Conservation (phyloP, 1,140 invertebrate species). For the Semibalanus balanoides region DNA sequence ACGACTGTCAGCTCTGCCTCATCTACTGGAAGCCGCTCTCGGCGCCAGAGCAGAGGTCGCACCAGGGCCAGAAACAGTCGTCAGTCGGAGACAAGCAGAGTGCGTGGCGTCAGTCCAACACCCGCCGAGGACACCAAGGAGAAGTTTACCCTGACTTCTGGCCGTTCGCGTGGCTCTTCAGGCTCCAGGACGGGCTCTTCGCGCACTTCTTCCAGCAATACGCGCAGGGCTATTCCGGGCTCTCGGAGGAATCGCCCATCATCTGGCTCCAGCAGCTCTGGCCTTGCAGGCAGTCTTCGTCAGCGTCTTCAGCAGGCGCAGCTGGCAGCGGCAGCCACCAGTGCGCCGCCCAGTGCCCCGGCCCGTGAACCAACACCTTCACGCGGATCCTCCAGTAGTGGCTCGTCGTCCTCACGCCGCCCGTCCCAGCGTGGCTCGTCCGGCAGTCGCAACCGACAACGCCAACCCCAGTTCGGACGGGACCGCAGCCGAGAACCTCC, state of each 20-base stretch:
- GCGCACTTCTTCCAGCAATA: not conserved
- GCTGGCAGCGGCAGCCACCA: not conserved
- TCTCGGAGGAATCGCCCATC: not conserved
- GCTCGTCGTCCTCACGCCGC: not conserved
- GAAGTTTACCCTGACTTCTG: not conserved
- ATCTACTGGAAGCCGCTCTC: not conserved
- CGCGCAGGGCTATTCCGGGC: not conserved
- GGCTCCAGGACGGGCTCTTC: not conserved
- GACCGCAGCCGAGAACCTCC: slow-evolving; percentile 18
- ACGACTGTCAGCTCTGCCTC: not conserved
- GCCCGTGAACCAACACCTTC: not conserved
- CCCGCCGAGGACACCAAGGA: not conserved
- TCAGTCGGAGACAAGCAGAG: not conserved
- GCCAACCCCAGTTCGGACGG: not conserved
- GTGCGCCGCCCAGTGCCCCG: no score
- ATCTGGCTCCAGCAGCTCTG: not conserved
- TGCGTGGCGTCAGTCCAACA: not conserved
- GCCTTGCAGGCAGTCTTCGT: not conserved
- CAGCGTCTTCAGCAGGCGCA: not conserved
- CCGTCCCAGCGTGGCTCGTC: not conserved
- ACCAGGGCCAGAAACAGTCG: not conserved
- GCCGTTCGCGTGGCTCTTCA: not conserved
- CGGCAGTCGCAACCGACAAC: not conserved
- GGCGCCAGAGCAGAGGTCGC: not conserved
- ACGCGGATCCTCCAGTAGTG: not conserved